Percentiles rank a stretch among this genome's conserved stretches.
Evolutionary conservation across 2,888 invertebrate species (phyloP).

Genomic region (Schizaphis graminum): DNA sequence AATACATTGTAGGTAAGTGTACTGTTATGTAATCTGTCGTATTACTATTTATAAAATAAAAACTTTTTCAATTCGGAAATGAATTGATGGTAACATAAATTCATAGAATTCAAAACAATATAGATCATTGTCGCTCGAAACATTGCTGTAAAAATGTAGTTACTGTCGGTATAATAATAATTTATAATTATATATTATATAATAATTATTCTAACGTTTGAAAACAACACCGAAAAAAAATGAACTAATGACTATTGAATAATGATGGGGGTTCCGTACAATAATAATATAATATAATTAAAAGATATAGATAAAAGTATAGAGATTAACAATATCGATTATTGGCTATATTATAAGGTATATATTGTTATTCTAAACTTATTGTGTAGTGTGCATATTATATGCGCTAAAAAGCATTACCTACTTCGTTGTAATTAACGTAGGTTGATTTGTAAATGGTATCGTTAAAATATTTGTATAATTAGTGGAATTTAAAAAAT

Average conservation of each 20-base stretch:
- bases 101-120: constrained; percentile 31
- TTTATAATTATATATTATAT: background rate
- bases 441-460: background rate
- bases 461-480: background rate
- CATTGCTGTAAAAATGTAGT: background rate
- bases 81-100: background rate
- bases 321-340: background rate
- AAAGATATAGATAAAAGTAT: background rate
- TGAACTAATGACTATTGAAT: background rate
- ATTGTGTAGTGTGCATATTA: background rate
- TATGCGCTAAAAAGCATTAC: background rate
- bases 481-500: background rate
- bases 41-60: constrained; percentile 14
- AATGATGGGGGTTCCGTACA: background rate
- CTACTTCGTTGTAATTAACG: background rate
- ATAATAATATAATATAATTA: background rate
- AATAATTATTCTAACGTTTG: background rate
- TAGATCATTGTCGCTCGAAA: constrained; percentile 22
- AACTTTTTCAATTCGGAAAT: constrained; percentile 18
- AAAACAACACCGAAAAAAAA: background rate
- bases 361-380: background rate
- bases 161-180: background rate
- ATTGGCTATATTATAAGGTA: background rate
- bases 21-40: background rate
- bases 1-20: background rate